Percentiles rank a stretch among this genome's conserved stretches.
Evolutionary conservation across 1,140 invertebrate species (phyloP).

Genomic region (Brachionus manjavacas): DNA sequence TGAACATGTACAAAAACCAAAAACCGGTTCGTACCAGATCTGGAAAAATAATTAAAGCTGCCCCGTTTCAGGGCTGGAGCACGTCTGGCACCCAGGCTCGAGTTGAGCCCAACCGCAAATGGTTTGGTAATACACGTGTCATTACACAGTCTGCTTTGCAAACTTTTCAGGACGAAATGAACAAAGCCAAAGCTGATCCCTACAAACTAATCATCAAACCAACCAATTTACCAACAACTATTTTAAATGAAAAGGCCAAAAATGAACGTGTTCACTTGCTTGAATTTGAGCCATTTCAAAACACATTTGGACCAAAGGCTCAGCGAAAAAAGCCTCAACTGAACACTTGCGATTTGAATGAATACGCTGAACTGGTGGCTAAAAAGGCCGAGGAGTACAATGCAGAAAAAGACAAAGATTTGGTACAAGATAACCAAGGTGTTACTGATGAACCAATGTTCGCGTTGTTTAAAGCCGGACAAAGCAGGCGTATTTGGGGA

Average conservation of each 20-base stretch:
- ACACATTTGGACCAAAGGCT: constrained; percentile 89
- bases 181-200: constrained; percentile 85
- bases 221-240: constrained; percentile 83
- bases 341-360: constrained; percentile 60
- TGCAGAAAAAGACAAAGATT: constrained; percentile 12
- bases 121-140: constrained; percentile 78
- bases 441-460: constrained; percentile 52
- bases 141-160: constrained; percentile 89
- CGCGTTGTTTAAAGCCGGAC: constrained; percentile 66
- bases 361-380: constrained; percentile 49
- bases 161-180: constrained; percentile 92
- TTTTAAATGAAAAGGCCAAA: constrained; percentile 81
- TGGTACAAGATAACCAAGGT: constrained; percentile 30
- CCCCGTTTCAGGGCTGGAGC: constrained; percentile 85
- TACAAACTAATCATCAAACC: constrained; percentile 96
- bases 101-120: constrained; percentile 92
- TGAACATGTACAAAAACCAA: constrained; percentile 95
- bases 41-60: constrained; percentile 86
- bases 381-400: constrained; percentile 47
- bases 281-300: constrained; percentile 88
- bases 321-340: constrained; percentile 83
- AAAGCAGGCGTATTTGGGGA: constrained; percentile 96
- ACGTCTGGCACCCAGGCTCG: constrained; percentile 82
- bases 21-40: constrained; percentile 83
- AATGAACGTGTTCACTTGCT: constrained; percentile 83